A percentile compares a stretch with the other conserved stretches of the same genome.
phyloP scores from a whole-genome alignment of 2,797 vertebrate genomes.

The Mormyrus proboscirostris region DNA sequence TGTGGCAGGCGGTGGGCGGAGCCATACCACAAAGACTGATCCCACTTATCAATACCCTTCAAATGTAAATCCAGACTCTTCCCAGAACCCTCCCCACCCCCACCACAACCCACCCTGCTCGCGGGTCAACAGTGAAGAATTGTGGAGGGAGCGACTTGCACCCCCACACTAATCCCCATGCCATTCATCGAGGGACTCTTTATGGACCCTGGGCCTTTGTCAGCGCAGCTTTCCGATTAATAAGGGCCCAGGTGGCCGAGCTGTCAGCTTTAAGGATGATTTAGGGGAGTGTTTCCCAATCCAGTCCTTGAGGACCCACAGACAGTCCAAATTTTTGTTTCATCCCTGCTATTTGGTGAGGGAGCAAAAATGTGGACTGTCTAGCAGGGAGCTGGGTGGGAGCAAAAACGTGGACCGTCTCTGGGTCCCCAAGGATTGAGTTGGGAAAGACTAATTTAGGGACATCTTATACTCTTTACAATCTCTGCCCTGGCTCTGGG shows the following conservation, averaged over 20 bases:
- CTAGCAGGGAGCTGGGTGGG: not conserved
- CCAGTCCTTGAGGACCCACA: not conserved
- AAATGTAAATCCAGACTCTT: conserved; percentile 51
- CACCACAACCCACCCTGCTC: conserved; percentile 17
- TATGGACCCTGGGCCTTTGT: conserved; percentile 26
- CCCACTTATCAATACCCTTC: conserved; percentile 43
- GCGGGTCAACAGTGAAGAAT: conserved; percentile 45
- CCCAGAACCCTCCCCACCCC: conserved; percentile 26
- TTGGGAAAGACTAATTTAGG: not conserved
- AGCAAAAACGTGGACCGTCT: not conserved
- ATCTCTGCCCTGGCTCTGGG: not conserved
- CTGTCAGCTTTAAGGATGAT: conserved; percentile 26
- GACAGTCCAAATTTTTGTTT: not conserved
- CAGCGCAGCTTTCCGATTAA: conserved; percentile 32
- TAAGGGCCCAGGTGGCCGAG: conserved; percentile 15
- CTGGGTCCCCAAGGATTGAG: not conserved
- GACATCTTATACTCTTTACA: conserved; percentile 12
- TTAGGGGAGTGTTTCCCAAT: conserved; percentile 2
- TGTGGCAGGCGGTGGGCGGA: not conserved
- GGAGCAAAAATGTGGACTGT: not conserved
- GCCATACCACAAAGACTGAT: conserved; percentile 34
- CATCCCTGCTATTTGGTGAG: not conserved
- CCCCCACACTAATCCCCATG: conserved; percentile 45
- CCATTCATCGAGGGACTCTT: conserved; percentile 39
- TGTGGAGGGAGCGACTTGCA: conserved; percentile 23